Percentiles rank a stretch among this genome's conserved stretches.
phyloP scores from a whole-genome alignment of 2,113 vertebrate genomes.

The Leptobrachium ailaonicum region DNA sequence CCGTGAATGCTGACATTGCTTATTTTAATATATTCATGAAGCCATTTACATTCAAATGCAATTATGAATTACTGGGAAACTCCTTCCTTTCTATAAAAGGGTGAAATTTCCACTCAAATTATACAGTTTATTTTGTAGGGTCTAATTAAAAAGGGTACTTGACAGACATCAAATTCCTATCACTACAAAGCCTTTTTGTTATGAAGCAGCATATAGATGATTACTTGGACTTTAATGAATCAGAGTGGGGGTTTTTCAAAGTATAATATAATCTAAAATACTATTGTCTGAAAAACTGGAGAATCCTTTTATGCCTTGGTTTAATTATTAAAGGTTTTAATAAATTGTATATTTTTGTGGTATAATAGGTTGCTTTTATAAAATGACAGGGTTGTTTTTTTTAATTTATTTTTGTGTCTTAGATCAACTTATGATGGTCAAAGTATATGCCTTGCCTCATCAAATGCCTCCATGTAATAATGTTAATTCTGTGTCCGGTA shows the following conservation, averaged over 20 bases:
- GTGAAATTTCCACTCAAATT: constrained; percentile 48
- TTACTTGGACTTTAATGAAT: constrained; percentile 33
- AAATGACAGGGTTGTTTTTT: too few relatives aligned
- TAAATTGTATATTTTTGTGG: too few relatives aligned
- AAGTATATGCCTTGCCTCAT: too few relatives aligned
- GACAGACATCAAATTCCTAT: constrained; percentile 49
- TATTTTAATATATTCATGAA: constrained; percentile 45
- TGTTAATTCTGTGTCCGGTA: too few relatives aligned
- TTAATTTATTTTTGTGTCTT: too few relatives aligned
- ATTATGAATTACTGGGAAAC: constrained; percentile 52
- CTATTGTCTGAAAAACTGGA: background rate
- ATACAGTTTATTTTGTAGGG: constrained; percentile 48
- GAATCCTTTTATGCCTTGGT: background rate
- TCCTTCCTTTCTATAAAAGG: constrained; percentile 48
- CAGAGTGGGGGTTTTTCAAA: constrained; percentile 4
- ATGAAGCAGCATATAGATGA: constrained; percentile 19
- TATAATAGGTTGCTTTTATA: too few relatives aligned
- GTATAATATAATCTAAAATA: constrained; percentile 25
- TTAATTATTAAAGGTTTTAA: background rate
- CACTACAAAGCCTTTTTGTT: constrained; percentile 39
- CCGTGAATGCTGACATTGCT: constrained; percentile 41
- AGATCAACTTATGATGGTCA: too few relatives aligned
- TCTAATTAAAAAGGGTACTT: constrained; percentile 49
- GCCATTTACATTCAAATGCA: constrained; percentile 52
- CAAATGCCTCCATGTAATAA: too few relatives aligned